Evolutionary conservation across 2,113 vertebrate genomes (phyloP).

Genomic region (Thamnophis sirtalis): DNA sequence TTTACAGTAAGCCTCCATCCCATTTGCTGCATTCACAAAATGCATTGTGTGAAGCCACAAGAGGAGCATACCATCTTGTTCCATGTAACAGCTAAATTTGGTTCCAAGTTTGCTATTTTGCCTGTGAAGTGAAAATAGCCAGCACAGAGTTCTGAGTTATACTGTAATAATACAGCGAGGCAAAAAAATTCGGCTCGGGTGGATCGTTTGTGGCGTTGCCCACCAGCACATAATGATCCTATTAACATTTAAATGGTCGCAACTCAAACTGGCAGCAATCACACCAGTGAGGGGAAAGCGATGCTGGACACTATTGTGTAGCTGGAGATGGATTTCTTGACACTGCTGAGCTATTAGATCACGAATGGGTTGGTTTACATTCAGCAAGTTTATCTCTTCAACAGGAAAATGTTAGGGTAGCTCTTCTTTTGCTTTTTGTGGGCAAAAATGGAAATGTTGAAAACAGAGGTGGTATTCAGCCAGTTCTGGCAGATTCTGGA

Average conservation of each 20-base stretch:
- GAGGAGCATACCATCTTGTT: neutral
- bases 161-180: neutral
- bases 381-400: conserved; percentile 62
- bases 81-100: neutral
- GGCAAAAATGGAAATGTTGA: neutral
- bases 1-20: neutral
- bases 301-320: conserved; percentile 48
- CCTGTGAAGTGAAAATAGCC: neutral
- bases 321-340: conserved; percentile 60
- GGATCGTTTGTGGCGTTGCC: neutral
- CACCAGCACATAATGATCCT: conserved; percentile 3
- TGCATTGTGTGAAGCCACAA: neutral
- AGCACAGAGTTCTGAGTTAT: neutral
- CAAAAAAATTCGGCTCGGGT: conserved; percentile 9
- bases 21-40: neutral
- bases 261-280: conserved; percentile 38
- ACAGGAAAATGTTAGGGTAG: conserved; percentile 35
- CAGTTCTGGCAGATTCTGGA: no score
- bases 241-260: conserved; percentile 39
- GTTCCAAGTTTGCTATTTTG: neutral
- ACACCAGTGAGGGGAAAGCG: conserved; percentile 15
- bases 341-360: conserved; percentile 55
- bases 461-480: no score
- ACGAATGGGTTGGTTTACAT: conserved; percentile 60
- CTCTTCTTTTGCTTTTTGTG: neutral